Evolutionary conservation across 2,888 invertebrate species (phyloP).

Genomic region (Nemoura dubitans): DNA sequence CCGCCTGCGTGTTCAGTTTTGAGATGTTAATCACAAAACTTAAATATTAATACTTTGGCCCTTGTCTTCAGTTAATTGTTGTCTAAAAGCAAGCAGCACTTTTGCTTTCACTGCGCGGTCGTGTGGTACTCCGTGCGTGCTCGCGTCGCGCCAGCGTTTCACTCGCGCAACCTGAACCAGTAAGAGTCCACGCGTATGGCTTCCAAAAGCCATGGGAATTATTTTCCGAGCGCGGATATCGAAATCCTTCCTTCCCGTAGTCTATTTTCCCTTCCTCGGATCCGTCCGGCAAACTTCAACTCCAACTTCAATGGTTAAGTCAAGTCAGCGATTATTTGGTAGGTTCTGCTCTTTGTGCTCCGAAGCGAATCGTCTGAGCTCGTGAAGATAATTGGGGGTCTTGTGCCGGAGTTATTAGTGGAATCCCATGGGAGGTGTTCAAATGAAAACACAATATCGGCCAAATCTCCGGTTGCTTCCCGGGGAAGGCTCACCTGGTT

Average conservation of each 20-base stretch:
- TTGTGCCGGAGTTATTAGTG: not conserved
- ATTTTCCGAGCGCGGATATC: not conserved
- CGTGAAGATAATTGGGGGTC: not conserved
- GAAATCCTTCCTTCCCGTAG: not conserved
- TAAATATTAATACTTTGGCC: not conserved
- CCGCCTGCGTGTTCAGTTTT: not conserved
- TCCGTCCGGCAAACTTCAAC: not conserved
- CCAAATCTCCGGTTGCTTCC: too few species aligned
- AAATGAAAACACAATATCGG: too few species aligned
- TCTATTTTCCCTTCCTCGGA: not conserved
- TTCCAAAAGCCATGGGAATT: not conserved
- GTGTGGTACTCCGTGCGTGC: too few species aligned
- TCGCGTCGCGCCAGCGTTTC: too few species aligned
- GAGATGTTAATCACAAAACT: not conserved
- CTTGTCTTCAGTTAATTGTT: not conserved
- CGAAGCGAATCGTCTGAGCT: not conserved
- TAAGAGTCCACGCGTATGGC: not conserved
- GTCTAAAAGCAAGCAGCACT: slow-evolving; percentile 7
- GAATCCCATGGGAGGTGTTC: too few species aligned
- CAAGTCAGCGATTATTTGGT: not conserved
- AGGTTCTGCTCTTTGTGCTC: not conserved
- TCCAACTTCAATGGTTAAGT: not conserved
- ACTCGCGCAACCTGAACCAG: too few species aligned
- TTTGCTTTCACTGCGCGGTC: not conserved
- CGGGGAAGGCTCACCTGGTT: too few species aligned